Evolutionary conservation across 2,113 vertebrate genomes (phyloP).

Genomic region (Lynx canadensis): DNA sequence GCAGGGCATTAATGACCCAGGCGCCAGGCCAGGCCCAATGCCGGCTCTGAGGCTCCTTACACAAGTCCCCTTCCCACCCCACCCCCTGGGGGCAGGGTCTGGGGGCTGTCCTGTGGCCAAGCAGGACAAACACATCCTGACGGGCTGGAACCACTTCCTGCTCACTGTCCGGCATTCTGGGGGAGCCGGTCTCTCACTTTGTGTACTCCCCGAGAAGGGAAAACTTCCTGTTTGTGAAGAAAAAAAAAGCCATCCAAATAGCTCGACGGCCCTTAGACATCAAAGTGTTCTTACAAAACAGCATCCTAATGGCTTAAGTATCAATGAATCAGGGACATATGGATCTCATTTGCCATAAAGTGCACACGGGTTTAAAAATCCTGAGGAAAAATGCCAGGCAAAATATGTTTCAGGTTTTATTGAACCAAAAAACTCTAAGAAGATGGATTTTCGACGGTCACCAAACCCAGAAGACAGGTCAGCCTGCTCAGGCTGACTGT

Average conservation of each 20-base stretch:
- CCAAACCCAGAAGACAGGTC: constrained; percentile 39
- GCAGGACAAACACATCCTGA: constrained; percentile 9
- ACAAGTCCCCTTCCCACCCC: constrained; percentile 38
- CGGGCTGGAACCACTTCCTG: neutral
- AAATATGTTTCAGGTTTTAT: constrained; percentile 81
- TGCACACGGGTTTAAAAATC: constrained; percentile 75
- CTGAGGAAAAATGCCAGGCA: constrained; percentile 76
- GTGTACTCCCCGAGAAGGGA: constrained; percentile 44
- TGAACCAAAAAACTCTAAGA: constrained; percentile 72
- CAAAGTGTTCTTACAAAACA: constrained; percentile 80
- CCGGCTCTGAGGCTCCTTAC: neutral
- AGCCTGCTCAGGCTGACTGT: neutral
- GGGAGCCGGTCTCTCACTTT: neutral
- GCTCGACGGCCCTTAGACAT: constrained; percentile 55
- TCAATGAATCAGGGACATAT: constrained; percentile 80
- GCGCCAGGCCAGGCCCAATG: constrained; percentile 42
- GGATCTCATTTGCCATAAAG: constrained; percentile 80
- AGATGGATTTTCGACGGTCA: constrained; percentile 70
- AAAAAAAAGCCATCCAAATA: neutral
- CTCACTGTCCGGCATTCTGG: neutral
- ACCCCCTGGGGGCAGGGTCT: neutral
- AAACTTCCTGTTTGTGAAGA: constrained; percentile 78
- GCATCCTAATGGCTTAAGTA: constrained; percentile 76
- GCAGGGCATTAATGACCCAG: constrained; percentile 44
- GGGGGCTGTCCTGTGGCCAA: neutral